A percentile compares a stretch with the other conserved stretches of the same genome.
phyloP scores from a whole-genome alignment of 2,888 invertebrate species.

The Abrostola tripartita region DNA sequence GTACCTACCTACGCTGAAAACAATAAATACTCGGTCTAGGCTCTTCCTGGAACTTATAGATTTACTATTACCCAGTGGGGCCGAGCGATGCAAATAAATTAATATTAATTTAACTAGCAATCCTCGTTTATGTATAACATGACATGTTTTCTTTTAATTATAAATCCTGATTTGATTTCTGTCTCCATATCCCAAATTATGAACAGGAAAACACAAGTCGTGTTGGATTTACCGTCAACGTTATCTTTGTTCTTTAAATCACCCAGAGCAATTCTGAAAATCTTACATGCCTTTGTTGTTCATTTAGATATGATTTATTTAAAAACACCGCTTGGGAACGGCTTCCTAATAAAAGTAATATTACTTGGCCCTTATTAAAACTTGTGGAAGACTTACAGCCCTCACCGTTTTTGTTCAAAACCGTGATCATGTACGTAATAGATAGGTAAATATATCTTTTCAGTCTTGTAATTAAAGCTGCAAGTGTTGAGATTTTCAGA shows the following conservation, averaged over 20 bases:
- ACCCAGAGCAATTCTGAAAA: not conserved
- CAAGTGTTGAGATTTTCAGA: slow-evolving; percentile 15
- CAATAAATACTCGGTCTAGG: too few relatives aligned
- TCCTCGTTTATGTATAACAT: not conserved
- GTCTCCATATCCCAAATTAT: not conserved
- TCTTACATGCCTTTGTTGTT: slow-evolving; percentile 10
- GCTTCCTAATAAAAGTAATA: slow-evolving; percentile 55
- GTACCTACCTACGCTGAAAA: too few relatives aligned
- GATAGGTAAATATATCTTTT: not conserved
- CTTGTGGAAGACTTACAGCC: slow-evolving; percentile 40
- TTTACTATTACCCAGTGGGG: not conserved
- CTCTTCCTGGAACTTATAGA: too few relatives aligned
- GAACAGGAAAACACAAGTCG: not conserved
- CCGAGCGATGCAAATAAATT: not conserved
- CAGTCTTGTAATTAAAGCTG: slow-evolving; percentile 11
- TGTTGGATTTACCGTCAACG: slow-evolving; percentile 6
- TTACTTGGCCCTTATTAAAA: slow-evolving; percentile 57
- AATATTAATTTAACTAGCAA: not conserved
- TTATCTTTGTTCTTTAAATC: not conserved
- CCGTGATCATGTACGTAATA: slow-evolving; percentile 2
- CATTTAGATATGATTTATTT: slow-evolving; percentile 23
- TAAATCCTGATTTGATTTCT: slow-evolving; percentile 1
- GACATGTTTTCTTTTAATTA: not conserved
- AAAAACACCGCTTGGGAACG: slow-evolving; percentile 25
- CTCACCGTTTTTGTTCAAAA: slow-evolving; percentile 17